These are phyloP conservation scores for Chionomys nivalis DNA, from an alignment of 2,113 vertebrate species.

Conservation along the genomic window DNA sequence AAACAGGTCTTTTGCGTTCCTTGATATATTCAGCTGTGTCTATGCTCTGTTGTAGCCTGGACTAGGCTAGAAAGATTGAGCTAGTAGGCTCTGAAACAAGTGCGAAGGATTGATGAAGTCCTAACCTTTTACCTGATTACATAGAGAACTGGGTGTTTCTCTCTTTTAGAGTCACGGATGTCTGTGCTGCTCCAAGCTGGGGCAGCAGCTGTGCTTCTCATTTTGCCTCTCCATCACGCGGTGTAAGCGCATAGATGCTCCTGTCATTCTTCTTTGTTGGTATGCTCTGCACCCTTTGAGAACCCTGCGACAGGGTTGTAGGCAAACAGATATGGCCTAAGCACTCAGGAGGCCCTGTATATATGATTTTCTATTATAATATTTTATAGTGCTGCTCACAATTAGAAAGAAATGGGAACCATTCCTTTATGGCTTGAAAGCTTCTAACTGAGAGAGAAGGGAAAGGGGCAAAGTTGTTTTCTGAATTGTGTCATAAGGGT, in stretches of 20 bases:
- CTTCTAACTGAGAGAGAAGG: conserved; percentile 54
- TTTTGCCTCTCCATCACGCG: not conserved
- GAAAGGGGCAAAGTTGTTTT: conserved; percentile 34
- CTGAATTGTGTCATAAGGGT: conserved; percentile 24
- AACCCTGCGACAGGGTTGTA: conserved; percentile 28
- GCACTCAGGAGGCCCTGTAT: conserved; percentile 26
- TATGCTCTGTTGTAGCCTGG: not conserved
- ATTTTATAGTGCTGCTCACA: conserved; percentile 54
- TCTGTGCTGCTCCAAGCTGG: not conserved
- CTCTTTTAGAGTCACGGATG: not conserved
- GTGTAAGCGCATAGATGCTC: not conserved
- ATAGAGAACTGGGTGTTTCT: not conserved
- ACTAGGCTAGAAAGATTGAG: conserved; percentile 10
- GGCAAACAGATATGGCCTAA: not conserved
- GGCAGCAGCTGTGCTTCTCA: fast-evolving
- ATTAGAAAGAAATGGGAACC: conserved; percentile 54
- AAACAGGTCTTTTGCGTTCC: not conserved
- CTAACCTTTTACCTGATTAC: not conserved
- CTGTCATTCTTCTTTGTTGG: not conserved
- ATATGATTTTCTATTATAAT: conserved; percentile 13
- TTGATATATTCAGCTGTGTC: not conserved
- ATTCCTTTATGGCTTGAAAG: conserved; percentile 12
- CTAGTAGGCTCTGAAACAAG: not conserved
- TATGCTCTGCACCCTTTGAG: not conserved
- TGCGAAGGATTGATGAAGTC: not conserved